Percentiles rank a stretch among this genome's conserved stretches.
Conservation (phyloP, 1,140 invertebrate genomes). For the Myzus persicae region DNA sequence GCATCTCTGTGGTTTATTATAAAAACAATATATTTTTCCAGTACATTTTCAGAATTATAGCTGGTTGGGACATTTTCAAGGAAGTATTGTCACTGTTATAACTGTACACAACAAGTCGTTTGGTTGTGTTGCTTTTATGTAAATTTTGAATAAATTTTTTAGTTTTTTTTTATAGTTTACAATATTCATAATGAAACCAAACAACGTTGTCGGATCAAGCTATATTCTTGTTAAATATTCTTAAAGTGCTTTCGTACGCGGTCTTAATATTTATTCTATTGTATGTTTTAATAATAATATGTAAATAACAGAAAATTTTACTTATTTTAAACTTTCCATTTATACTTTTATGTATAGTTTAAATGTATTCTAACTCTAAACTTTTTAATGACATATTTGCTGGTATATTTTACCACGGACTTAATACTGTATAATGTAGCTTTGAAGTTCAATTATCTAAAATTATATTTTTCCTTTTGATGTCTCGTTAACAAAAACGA, state of each 20-base stretch:
- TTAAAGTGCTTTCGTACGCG: neutral
- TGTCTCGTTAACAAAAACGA: neutral
- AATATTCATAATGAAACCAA: neutral
- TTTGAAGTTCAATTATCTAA: neutral
- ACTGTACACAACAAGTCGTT: neutral
- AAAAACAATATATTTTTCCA: neutral
- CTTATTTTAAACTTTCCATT: constrained; percentile 8
- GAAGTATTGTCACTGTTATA: neutral
- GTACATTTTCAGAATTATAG: neutral
- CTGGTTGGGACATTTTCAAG: neutral
- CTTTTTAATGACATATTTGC: neutral
- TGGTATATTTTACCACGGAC: neutral
- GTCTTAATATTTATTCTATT: constrained; percentile 8
- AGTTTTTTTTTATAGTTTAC: neutral
- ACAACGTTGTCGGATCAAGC: neutral
- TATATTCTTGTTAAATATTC: neutral
- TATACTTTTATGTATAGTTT: neutral
- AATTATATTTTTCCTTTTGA: neutral
- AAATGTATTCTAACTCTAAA: neutral
- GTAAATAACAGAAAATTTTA: neutral
- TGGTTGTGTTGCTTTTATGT: neutral
- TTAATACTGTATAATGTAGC: neutral
- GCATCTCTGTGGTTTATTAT: neutral
- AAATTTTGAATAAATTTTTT: neutral
- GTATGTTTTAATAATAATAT: too few species aligned